These are phyloP conservation scores for Raja brachyura DNA, from an alignment of 2,113 vertebrate species.

Conservation along the genomic window DNA sequence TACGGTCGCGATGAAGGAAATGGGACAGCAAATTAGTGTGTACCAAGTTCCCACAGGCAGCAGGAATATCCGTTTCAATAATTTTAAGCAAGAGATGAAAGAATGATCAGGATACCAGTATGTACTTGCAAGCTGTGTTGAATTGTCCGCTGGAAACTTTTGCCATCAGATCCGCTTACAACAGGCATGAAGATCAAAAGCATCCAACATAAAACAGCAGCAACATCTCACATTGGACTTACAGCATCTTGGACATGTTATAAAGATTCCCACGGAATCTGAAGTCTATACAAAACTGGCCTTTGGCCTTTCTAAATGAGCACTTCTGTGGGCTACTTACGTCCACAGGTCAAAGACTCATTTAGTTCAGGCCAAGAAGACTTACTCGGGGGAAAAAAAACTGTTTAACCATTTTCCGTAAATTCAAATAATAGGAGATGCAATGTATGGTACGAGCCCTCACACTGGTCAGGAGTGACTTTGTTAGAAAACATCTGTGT, in stretches of 20 bases:
- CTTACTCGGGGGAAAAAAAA: neutral
- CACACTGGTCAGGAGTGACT: neutral
- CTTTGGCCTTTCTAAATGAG: neutral
- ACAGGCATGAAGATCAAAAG: neutral
- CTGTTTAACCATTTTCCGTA: neutral
- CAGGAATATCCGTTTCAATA: too few relatives aligned
- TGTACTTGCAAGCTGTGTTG: too few relatives aligned
- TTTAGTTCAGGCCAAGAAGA: neutral
- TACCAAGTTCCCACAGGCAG: too few relatives aligned
- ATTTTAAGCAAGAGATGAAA: too few relatives aligned
- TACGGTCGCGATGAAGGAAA: too few relatives aligned
- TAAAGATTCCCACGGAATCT: neutral
- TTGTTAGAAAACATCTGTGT: neutral
- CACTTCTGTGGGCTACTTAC: neutral
- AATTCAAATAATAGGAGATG: neutral
- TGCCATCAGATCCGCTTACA: neutral
- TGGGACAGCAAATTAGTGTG: too few relatives aligned
- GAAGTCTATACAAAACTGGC: neutral
- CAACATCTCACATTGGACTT: neutral
- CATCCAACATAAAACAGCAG: neutral
- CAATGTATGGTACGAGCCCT: neutral
- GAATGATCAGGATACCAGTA: too few relatives aligned
- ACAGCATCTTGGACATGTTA: neutral
- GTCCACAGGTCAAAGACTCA: neutral
- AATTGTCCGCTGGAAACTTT: too few relatives aligned